Evolutionary conservation across 2,797 vertebrate genomes (phyloP), one percentile per base, ranked within the genome.

Genomic region (Sciurus vulgaris): DNA sequence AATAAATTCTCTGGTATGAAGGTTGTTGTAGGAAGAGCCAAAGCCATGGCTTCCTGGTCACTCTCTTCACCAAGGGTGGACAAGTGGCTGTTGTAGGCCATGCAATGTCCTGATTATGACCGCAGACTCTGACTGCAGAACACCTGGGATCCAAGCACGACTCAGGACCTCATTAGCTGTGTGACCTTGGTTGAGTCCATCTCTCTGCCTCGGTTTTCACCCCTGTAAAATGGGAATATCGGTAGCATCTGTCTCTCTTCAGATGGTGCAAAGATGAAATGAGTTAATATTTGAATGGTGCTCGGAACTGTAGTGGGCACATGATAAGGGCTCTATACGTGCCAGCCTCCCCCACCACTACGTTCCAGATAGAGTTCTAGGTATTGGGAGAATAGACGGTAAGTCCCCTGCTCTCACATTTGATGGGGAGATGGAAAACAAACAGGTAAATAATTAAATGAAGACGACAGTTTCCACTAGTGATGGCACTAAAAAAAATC

Each of bases 201-300:
- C 61, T 89, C 30, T 77, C 35, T 72, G 65, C 56, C 38, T 96
- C 38, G 6, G 35, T 89, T 85, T 90, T 76, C 54, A 82, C 22
- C 14, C 90, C 38, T 93, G 65, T 82, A 94, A 63, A 92, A 74
- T 59, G 67, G 65, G 65, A 59, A 14, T 84, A 5, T 67, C 4
- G 28, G 28, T 38, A 44, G 9, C 28, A 28, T 38, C 44, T 33
- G 3, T 59, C 72, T 95, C n/a, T 94, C 59, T 69, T 28, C 74
- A 33, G 2, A 17, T 7, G 3, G 8, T 49, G 54, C 74, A 35
- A 67, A 65, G 18, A 65, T 78, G 54, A 61, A 61, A 47, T 83
- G 47, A 54, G n/a, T 87, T 90, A 47, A 28, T 47, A 61, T 74
- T 38, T 85, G 30, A 65, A n/a, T 83, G 70, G 49, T 38, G 2